A percentile compares a stretch with the other conserved stretches of the same genome.
phyloP scores from a whole-genome alignment of 2,888 invertebrate genomes.

The Perizoma flavofasciatum region DNA sequence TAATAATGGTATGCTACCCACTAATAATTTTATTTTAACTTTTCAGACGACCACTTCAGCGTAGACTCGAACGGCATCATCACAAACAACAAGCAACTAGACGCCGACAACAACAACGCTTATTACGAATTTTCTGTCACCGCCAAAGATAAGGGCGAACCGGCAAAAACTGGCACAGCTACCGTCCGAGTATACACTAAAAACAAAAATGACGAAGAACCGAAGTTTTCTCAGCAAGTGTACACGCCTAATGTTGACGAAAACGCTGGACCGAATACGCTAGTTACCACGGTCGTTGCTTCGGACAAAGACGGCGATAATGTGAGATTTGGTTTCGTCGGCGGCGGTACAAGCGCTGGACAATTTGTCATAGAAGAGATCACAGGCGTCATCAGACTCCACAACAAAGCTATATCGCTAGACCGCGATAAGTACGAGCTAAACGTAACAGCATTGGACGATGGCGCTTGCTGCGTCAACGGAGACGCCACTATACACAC shows the following conservation, averaged over 20 bases:
- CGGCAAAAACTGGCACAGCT: conserved; percentile 95
- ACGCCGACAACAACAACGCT: conserved; percentile 98
- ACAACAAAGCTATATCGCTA: conserved; percentile 92
- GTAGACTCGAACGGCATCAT: conserved; percentile 97
- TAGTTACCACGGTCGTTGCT: conserved; percentile 98
- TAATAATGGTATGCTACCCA: too few relatives aligned
- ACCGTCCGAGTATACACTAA: conserved; percentile 98
- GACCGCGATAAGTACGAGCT: conserved; percentile 97
- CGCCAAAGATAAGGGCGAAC: conserved; percentile 97
- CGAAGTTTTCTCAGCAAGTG: conserved; percentile 97
- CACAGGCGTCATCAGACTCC: conserved; percentile 95
- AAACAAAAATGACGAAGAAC: conserved; percentile 98
- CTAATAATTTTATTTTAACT: neutral
- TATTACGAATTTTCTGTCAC: conserved; percentile 98
- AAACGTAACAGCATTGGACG: conserved; percentile 98
- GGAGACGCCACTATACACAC: conserved; percentile 95
- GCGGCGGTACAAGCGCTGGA: conserved; percentile 94
- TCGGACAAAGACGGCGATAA: conserved; percentile 99
- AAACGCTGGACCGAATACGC: conserved; percentile 96
- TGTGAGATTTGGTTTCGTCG: conserved; percentile 95
- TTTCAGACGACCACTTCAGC: conserved; percentile 95
- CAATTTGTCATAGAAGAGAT: conserved; percentile 98
- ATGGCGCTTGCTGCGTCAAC: conserved; percentile 97
- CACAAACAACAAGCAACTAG: conserved; percentile 95
- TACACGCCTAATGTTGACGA: conserved; percentile 98